phyloP scores from a whole-genome alignment of 2,797 vertebrate genomes.

The Merluccius polli region DNA sequence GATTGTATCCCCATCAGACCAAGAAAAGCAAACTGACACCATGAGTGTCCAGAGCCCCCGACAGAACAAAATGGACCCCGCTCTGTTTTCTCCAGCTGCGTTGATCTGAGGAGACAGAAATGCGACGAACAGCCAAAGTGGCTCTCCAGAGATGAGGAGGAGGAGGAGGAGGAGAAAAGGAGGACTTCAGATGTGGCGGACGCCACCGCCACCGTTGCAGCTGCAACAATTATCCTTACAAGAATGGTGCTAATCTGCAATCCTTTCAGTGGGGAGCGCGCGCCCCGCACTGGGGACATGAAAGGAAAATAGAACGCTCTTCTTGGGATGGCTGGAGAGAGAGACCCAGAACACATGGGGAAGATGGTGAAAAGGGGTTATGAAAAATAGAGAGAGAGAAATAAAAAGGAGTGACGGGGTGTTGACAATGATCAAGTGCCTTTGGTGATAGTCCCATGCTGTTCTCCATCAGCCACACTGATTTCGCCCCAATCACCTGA shows the following conservation, averaged over 20 bases:
- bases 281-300: slow-evolving; percentile 37
- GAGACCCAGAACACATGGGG: slow-evolving; percentile 26
- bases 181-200: slow-evolving; percentile 61
- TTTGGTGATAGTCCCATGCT: slow-evolving; percentile 44
- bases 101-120: slow-evolving; percentile 70
- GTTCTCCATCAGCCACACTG: slow-evolving; percentile 63
- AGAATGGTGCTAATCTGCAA: slow-evolving; percentile 69
- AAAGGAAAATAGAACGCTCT: slow-evolving; percentile 57
- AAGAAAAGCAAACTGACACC: slow-evolving; percentile 35
- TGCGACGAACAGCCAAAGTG: slow-evolving; percentile 65
- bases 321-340: slow-evolving; percentile 38
- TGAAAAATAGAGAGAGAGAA: slow-evolving; percentile 43
- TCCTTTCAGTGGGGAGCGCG: slow-evolving; percentile 59
- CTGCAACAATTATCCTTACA: slow-evolving; percentile 73
- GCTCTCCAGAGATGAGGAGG: slow-evolving; percentile 62
- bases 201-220: slow-evolving; percentile 62
- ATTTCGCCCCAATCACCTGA: slow-evolving; percentile 67
- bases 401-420: slow-evolving; percentile 12
- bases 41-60: slow-evolving; percentile 50
- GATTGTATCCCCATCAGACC: slow-evolving; percentile 32
- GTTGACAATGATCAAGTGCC: slow-evolving; percentile 28
- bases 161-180: not conserved
- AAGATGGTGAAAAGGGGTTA: slow-evolving; percentile 45
- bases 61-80: slow-evolving; percentile 59
- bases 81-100: slow-evolving; percentile 72